Evolutionary conservation across 2,797 vertebrate genomes (phyloP).

Genomic region (Melanitta fusca): DNA sequence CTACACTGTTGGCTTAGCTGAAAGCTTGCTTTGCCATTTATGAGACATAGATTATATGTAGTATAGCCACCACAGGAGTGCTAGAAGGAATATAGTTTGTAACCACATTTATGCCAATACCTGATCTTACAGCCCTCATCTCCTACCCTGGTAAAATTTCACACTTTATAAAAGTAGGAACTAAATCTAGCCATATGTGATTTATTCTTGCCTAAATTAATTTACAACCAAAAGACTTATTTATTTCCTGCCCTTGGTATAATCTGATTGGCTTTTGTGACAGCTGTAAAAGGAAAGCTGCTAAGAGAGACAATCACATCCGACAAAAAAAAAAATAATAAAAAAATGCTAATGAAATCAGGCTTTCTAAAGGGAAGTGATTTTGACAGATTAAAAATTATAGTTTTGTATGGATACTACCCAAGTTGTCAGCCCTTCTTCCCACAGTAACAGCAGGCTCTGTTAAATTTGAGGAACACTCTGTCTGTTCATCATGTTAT

Average conservation of each 20-base stretch:
- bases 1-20: background rate
- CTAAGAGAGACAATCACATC: slow-evolving; percentile 73
- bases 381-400: slow-evolving; percentile 82
- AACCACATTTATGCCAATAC: slow-evolving; percentile 2
- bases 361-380: slow-evolving; percentile 75
- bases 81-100: background rate
- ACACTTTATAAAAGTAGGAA: background rate
- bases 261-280: slow-evolving; percentile 75
- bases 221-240: slow-evolving; percentile 59
- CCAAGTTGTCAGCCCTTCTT: slow-evolving; percentile 74
- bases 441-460: slow-evolving; percentile 73
- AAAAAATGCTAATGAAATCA: slow-evolving; percentile 78
- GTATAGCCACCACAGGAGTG: background rate
- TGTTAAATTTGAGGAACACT: slow-evolving; percentile 72
- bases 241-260: slow-evolving; percentile 72
- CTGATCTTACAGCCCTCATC: slow-evolving; percentile 13
- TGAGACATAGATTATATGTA: background rate
- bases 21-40: background rate
- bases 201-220: slow-evolving; percentile 66
- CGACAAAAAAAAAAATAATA: slow-evolving; percentile 18
- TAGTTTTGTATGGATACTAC: slow-evolving; percentile 75
- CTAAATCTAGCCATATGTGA: slow-evolving; percentile 28
- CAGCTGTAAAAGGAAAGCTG: slow-evolving; percentile 67
- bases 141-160: slow-evolving; percentile 42
- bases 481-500: slow-evolving; percentile 70